Percentiles rank a stretch among this genome's conserved stretches.
Conservation (phyloP, 2,888 invertebrate genomes). For the Amblyjoppa fuscipennis region DNA sequence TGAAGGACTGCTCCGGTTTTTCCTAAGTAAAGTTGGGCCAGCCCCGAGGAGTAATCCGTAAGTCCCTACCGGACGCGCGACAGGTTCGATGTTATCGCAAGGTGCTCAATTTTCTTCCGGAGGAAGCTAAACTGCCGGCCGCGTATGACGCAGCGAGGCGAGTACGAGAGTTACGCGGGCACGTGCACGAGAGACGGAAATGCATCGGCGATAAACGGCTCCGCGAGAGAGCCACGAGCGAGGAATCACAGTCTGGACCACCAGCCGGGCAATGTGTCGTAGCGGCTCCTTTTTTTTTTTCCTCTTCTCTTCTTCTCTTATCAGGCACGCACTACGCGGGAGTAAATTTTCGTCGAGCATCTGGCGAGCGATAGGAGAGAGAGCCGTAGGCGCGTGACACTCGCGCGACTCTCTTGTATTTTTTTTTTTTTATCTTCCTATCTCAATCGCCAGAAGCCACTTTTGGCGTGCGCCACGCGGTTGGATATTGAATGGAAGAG, state of each 20-base stretch:
- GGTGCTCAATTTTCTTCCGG: conserved; percentile 18
- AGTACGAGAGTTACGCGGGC: background rate
- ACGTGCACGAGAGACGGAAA: conserved; percentile 1
- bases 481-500: background rate
- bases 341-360: conserved; percentile 58
- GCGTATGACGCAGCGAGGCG: background rate
- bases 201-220: conserved; percentile 24
- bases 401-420: conserved; percentile 57
- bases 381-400: conserved; percentile 58
- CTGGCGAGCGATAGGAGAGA: conserved; percentile 45
- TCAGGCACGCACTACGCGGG: conserved; percentile 40
- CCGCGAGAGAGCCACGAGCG: conserved; percentile 18
- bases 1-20: conserved; percentile 62
- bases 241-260: conserved; percentile 9
- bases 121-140: conserved; percentile 6
- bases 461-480: conserved; percentile 58
- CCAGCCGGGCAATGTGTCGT: conserved; percentile 57
- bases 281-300: conserved; percentile 9
- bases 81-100: conserved; percentile 57
- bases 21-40: conserved; percentile 60
- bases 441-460: conserved; percentile 64
- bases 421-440: conserved; percentile 45
- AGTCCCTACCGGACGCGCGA: conserved; percentile 33
- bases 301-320: conserved; percentile 29
- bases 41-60: conserved; percentile 53